Percentiles rank a stretch among this genome's conserved stretches.
phyloP scores from a whole-genome alignment of 2,888 invertebrate genomes.

The Philereme transversata region DNA sequence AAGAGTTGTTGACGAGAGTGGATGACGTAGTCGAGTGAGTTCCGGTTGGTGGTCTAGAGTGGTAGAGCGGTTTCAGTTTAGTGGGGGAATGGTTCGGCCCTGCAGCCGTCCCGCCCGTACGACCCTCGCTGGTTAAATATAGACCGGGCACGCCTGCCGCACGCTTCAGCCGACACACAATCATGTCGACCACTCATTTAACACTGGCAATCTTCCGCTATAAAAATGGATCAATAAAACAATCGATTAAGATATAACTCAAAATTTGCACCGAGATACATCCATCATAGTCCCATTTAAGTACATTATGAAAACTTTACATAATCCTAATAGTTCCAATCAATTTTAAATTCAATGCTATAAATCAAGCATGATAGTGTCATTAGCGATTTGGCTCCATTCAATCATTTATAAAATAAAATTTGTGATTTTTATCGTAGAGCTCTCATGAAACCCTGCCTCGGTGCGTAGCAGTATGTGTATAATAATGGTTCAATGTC shows the following conservation, averaged over 20 bases:
- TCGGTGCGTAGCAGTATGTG: too few species aligned
- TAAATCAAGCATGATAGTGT: too few species aligned
- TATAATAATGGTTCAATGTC: too few species aligned
- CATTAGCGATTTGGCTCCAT: too few species aligned
- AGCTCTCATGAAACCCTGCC: too few species aligned
- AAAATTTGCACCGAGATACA: neutral
- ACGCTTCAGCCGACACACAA: slow-evolving; percentile 68
- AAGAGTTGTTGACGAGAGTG: slow-evolving; percentile 26
- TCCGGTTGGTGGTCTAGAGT: slow-evolving; percentile 25
- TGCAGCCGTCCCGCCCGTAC: slow-evolving; percentile 52
- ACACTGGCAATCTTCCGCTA: slow-evolving; percentile 45
- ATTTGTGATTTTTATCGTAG: too few species aligned
- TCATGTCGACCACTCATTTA: slow-evolving; percentile 68
- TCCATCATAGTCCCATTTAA: too few species aligned
- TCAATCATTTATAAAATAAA: too few species aligned
- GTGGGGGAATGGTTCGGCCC: slow-evolving; percentile 68
- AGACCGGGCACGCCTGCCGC: slow-evolving; percentile 75
- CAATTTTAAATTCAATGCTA: too few species aligned
- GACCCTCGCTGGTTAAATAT: slow-evolving; percentile 79
- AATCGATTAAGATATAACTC: neutral
- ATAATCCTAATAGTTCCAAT: too few species aligned
- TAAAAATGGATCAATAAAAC: slow-evolving; percentile 34
- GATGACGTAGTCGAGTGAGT: slow-evolving; percentile 17
- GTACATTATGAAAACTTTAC: too few species aligned
- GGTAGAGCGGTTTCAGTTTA: slow-evolving; percentile 42